Conservation (phyloP, 2,113 vertebrate species). For the Anarhynchus alexandrinus region DNA sequence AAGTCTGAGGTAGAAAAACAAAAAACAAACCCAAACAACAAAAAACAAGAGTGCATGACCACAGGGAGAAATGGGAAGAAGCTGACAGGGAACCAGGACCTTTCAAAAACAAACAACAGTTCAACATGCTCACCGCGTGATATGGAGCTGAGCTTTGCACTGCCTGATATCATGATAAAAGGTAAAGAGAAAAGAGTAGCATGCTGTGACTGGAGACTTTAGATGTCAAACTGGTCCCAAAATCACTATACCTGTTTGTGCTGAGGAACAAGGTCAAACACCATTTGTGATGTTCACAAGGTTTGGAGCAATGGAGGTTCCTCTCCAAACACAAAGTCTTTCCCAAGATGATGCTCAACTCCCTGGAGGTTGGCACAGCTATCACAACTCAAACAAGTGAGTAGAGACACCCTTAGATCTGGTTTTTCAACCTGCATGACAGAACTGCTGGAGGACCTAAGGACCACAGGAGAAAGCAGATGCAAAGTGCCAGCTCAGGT, state of each 20-base stretch:
- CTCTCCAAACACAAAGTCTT: not conserved
- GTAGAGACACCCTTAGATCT: not conserved
- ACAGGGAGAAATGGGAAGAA: not conserved
- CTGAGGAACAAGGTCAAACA: not conserved
- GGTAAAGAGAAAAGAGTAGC: not conserved
- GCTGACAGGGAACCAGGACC: not conserved
- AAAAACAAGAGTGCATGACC: rapidly evolving
- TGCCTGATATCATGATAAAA: not conserved
- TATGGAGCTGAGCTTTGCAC: not conserved
- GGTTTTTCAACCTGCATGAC: not conserved
- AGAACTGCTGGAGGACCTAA: not conserved
- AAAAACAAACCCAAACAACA: not conserved
- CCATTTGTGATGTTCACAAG: not conserved
- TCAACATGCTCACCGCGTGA: rapidly evolving
- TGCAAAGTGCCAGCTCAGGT: not conserved
- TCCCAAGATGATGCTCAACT: not conserved
- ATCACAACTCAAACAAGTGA: not conserved
- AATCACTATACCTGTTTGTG: not conserved
- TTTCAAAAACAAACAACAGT: not conserved
- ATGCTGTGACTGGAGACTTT: not conserved
- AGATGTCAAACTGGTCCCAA: not conserved
- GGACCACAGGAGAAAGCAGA: not conserved
- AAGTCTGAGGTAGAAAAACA: not conserved
- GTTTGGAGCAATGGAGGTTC: not conserved
- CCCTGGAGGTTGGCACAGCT: not conserved